Evolutionary conservation across 2,797 vertebrate genomes (phyloP), one percentile per base, ranked within the genome.

Genomic region (Pterois miles): DNA sequence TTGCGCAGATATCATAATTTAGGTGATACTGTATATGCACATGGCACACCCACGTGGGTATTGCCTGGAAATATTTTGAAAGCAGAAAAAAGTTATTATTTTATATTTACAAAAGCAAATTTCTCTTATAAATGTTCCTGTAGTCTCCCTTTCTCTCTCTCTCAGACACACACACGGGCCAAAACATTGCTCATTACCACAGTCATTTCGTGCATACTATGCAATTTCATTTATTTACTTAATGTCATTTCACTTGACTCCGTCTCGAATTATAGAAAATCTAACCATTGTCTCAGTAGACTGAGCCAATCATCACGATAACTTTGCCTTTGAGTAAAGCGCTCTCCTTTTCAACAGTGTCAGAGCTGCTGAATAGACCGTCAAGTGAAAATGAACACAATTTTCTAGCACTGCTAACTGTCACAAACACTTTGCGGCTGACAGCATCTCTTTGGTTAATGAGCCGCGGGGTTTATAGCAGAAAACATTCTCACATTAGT

Each of bases 181-280:
- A 65, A 68, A 77, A 56, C 40, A 40, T 50, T 68, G 29, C 58
- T 67, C 13, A 64, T 43, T 31, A 13, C 52, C 1, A 8, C 54
- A 48, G 22, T 38, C 40, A 67, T 74, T 80, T 66, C 52, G 34
- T 20, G 8, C 50, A 74, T 54, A 23, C 23, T 33, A 20, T 82
- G 67, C 71, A 82, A 80, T 78, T 90, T 78, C 4, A 88, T 79
- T 90, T 88, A 88, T 83, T 87, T 79, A 71, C 70, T 82, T 76
- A 83, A 86, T 84, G 81, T 86, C 65, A 81, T 80, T 83, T 86
- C 34, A 66, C 57, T 88, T 69, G 62, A 81, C 65, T 84, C 63
- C 20, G 46, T 87, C 43, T 82, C 65, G 85, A 70, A 82, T 84
- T 25, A 78, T 78, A 50, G 58, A 72, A 86, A 85, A 78, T 85